phyloP scores from a whole-genome alignment of 2,888 invertebrate species.

The Chironomus riparius region DNA sequence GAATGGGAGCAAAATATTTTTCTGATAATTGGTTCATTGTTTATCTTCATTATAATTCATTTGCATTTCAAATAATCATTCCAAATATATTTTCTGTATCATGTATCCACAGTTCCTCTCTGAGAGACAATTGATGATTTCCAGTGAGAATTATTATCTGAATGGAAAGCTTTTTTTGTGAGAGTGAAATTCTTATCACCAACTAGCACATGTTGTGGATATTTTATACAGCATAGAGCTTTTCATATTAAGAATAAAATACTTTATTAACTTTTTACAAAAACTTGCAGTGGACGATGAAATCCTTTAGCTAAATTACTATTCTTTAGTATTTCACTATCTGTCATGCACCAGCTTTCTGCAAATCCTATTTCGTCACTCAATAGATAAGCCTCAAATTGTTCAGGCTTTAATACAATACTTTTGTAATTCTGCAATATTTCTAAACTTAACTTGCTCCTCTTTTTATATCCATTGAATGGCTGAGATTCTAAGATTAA shows the following conservation, averaged over 20 bases:
- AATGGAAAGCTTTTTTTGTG: too few relatives aligned
- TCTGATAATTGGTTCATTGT: slow-evolving; percentile 17
- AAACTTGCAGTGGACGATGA: slow-evolving; percentile 49
- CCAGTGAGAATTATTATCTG: too few relatives aligned
- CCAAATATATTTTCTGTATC: too few relatives aligned
- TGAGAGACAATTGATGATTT: too few relatives aligned
- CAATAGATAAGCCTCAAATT: slow-evolving; percentile 60
- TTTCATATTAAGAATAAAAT: too few relatives aligned
- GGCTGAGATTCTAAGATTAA: slow-evolving; percentile 76
- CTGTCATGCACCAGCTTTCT: slow-evolving; percentile 40
- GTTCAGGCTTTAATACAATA: slow-evolving; percentile 56
- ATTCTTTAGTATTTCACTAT: slow-evolving; percentile 48
- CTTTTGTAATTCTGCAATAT: slow-evolving; percentile 46
- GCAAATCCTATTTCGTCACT: slow-evolving; percentile 57
- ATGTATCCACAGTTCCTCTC: too few relatives aligned
- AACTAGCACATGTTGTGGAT: too few relatives aligned
- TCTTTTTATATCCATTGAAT: slow-evolving; percentile 66
- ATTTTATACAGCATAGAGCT: too few relatives aligned
- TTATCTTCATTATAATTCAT: slow-evolving; percentile 13
- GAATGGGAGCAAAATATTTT: not conserved
- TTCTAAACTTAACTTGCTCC: slow-evolving; percentile 52
- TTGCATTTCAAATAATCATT: slow-evolving; percentile 2
- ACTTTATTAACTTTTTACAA: slow-evolving; percentile 32
- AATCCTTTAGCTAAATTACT: slow-evolving; percentile 58
- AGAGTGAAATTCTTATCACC: too few relatives aligned